Evolutionary conservation across 1,140 invertebrate species (phyloP), one percentile per base, ranked within the genome.

Genomic region (Drosophila dunni): DNA sequence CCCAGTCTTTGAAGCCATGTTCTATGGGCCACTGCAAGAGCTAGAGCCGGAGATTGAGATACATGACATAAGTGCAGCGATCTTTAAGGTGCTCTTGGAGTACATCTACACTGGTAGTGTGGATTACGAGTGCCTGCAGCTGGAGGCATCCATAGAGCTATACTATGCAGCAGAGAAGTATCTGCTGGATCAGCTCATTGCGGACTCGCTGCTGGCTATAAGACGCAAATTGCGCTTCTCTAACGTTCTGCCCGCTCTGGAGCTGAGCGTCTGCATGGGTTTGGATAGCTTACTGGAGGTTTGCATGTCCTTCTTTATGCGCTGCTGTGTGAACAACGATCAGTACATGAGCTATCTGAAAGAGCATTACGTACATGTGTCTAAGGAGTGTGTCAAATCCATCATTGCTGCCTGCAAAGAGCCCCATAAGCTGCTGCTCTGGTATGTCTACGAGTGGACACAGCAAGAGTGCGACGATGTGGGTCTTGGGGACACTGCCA

Each of bases 1-100:
- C 92, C 95, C 96, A 4, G 95, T 96, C n/a, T 96, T 97, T 84
- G 95, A 96, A 90, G 95, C 95, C 9, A 95, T 96, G 95, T 94
- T 96, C 73, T 96, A 94, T 91, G 95, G 95, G 0, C 93, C 94
- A n/a, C 68, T 96, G 70, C 94, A 95, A 36, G 92, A 93, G 17
- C 94, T 65, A 33, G 54, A 75, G 13, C 75, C 81, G 1, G 75
- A 90, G 20, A 91, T 92, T 20, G 86, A 91, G 17, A 92, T 92
- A 20, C 68, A 82, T 10, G 92, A 92, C 54, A 91, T 92, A 17
- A 91, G 79, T 58, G 46, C 76, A 1, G 72, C 83, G 0, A 86
- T 91, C 3, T 92, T 92, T 38, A 81, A 91, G 44, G 68, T 79
- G 0, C 50, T 92, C 8, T 36, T 92, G 10, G 75, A 83, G 9